phyloP scores from a whole-genome alignment of 2,888 invertebrate species.

The Chymomyza caudatula region DNA sequence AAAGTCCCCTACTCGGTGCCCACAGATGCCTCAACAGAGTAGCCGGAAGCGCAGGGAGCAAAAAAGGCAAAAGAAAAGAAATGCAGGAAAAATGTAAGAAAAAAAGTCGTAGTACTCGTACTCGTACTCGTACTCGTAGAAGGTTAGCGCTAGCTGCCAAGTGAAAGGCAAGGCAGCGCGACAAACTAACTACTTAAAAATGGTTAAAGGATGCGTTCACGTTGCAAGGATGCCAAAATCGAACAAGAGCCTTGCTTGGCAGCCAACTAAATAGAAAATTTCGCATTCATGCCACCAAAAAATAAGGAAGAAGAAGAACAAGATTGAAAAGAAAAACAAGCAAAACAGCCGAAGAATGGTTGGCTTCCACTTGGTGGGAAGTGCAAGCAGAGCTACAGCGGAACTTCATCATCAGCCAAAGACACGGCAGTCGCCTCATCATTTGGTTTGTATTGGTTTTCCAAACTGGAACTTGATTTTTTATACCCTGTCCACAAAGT shows the following conservation, averaged over 20 bases:
- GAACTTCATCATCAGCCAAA: slow-evolving; percentile 44
- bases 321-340: not conserved
- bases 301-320: not conserved
- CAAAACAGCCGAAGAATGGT: not conserved
- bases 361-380: not conserved
- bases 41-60: not conserved
- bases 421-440: not conserved
- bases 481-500: too few species aligned
- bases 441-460: slow-evolving; percentile 32
- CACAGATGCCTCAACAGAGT: not conserved
- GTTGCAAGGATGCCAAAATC: slow-evolving; percentile 21
- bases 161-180: slow-evolving; percentile 2
- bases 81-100: not conserved
- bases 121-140: not conserved
- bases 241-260: slow-evolving; percentile 24
- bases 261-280: slow-evolving; percentile 36
- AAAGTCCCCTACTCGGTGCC: too few species aligned
- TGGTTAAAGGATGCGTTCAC: slow-evolving; percentile 4
- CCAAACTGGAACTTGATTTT: slow-evolving; percentile 37
- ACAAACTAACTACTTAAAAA: slow-evolving; percentile 20
- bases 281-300: slow-evolving; percentile 21
- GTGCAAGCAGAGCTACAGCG: slow-evolving; percentile 16
- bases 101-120: not conserved
- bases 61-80: slow-evolving; percentile 6
- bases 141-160: not conserved